phyloP scores from a whole-genome alignment of 2,888 invertebrate species.

The Urechis unicinctus region DNA sequence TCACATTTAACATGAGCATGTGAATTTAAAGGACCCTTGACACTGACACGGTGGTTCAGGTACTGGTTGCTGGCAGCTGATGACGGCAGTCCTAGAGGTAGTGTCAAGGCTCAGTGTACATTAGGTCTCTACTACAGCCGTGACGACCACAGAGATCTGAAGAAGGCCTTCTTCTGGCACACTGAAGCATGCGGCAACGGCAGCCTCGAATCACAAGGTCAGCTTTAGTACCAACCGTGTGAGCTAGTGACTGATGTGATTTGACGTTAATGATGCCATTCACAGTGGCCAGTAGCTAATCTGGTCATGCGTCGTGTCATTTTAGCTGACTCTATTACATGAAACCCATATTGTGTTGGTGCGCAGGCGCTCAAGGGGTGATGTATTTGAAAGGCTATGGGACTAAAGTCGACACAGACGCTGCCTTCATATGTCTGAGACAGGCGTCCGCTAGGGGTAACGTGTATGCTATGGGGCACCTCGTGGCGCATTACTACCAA shows the following conservation, averaged over 20 bases:
- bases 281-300: no score
- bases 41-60: constrained; percentile 25
- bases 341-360: no score
- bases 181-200: constrained; percentile 50
- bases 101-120: constrained; percentile 45
- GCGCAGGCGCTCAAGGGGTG: constrained; percentile 46
- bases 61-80: constrained; percentile 48
- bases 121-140: constrained; percentile 48
- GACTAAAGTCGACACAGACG: constrained; percentile 30
- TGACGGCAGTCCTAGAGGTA: constrained; percentile 46
- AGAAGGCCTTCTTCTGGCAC: constrained; percentile 50
- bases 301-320: no score
- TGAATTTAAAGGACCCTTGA: no score
- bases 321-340: no score
- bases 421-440: constrained; percentile 43
- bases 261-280: no score
- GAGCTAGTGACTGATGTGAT: no score
- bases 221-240: not conserved
- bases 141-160: constrained; percentile 31
- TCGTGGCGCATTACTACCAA: constrained; percentile 45
- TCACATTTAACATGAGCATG: no score
- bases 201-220: constrained; percentile 51
- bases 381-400: constrained; percentile 49
- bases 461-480: constrained; percentile 50
- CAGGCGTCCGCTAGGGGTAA: constrained; percentile 47